Conservation (phyloP, 2,113 vertebrate species). For the Willisornis vidua region DNA sequence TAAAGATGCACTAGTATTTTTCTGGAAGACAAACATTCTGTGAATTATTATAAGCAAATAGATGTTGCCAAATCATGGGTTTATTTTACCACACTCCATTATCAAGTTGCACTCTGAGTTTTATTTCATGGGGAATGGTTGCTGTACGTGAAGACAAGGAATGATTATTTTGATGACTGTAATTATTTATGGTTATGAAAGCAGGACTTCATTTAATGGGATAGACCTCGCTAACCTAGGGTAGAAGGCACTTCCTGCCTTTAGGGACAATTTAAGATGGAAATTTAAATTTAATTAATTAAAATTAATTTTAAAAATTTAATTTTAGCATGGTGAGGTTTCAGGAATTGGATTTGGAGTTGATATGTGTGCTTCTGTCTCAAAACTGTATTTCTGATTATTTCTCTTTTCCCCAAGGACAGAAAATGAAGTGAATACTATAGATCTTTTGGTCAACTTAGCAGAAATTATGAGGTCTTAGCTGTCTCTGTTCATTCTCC, state of each 20-base stretch:
- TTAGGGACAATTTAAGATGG: not conserved
- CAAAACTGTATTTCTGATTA: not conserved
- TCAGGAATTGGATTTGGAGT: not conserved
- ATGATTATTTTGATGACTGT: not conserved
- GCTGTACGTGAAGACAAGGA: not conserved
- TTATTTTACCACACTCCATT: not conserved
- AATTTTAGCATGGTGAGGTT: not conserved
- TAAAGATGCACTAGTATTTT: not conserved
- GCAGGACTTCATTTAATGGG: not conserved
- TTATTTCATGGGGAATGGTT: not conserved
- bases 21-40: not conserved
- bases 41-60: not conserved
- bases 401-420: not conserved
- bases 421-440: not conserved
- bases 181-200: conserved; percentile 1
- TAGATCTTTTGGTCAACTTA: not conserved
- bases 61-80: not conserved
- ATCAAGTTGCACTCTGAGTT: not conserved
- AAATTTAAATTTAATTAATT: not conserved
- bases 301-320: not conserved
- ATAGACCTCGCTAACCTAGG: not conserved
- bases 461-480: not conserved
- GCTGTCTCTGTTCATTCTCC: not conserved
- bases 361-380: not conserved
- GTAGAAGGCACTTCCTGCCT: not conserved